These are phyloP conservation scores for Phylloscopus collybita DNA, from an alignment of 2,797 vertebrate genomes.

Conservation along the genomic window DNA sequence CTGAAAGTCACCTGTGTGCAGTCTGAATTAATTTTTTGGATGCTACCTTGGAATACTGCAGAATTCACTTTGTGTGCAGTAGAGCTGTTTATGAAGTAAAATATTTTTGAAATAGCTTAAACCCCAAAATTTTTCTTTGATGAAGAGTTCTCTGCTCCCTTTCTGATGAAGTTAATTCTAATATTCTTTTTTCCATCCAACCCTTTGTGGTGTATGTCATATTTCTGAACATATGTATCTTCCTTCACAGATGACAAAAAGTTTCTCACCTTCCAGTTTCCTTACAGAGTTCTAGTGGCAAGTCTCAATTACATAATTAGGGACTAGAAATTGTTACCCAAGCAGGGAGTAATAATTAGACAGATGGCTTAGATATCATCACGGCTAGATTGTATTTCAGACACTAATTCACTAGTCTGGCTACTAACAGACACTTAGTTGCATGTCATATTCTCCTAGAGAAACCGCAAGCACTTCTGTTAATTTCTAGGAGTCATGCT, in stretches of 20 bases:
- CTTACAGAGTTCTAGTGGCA: background rate
- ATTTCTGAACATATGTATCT: background rate
- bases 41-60: background rate
- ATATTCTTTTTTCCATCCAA: background rate
- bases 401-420: background rate
- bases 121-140: fast-evolving
- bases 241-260: background rate
- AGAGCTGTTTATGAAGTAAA: background rate
- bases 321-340: background rate
- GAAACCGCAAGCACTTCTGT: background rate
- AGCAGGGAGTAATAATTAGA: background rate
- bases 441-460: background rate
- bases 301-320: background rate
- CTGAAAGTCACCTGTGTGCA: fast-evolving
- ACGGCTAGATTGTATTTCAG: background rate
- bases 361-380: background rate
- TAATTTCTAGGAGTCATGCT: background rate
- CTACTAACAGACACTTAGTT: background rate
- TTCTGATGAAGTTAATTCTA: background rate
- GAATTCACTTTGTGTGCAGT: background rate
- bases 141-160: background rate
- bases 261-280: background rate
- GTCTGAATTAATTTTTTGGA: background rate
- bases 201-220: background rate
- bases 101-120: background rate